Evolutionary conservation across 1,140 invertebrate species (phyloP).

Genomic region (Brachionus koreanus): DNA sequence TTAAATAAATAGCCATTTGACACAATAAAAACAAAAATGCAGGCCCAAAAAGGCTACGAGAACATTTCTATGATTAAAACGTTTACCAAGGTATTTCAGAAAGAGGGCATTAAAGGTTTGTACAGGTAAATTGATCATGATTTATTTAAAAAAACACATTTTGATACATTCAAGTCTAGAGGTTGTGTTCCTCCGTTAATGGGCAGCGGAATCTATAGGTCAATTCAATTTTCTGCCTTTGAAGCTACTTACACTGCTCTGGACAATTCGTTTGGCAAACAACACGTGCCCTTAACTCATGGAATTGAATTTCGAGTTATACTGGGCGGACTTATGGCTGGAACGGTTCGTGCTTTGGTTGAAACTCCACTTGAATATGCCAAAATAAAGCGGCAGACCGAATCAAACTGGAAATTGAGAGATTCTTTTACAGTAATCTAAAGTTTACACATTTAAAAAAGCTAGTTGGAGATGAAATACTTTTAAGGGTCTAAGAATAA

Average conservation of each 20-base stretch:
- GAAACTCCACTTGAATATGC: conserved; percentile 55
- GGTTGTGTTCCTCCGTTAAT: conserved; percentile 54
- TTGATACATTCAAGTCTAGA: conserved; percentile 46
- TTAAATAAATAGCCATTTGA: conserved; percentile 50
- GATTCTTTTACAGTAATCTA: conserved; percentile 50
- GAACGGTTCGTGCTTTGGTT: conserved; percentile 51
- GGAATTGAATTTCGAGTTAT: conserved; percentile 53
- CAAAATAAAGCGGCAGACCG: conserved; percentile 52
- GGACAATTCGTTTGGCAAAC: conserved; percentile 48
- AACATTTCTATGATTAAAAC: conserved; percentile 51
- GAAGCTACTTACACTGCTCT: conserved; percentile 53
- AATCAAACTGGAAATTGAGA: conserved; percentile 50
- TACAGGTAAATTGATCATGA: conserved; percentile 50
- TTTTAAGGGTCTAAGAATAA: conserved; percentile 51
- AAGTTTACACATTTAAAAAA: background rate
- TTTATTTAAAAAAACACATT: background rate
- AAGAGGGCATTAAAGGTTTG: conserved; percentile 51
- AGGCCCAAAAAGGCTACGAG: conserved; percentile 54
- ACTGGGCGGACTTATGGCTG: conserved; percentile 49
- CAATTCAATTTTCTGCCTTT: conserved; percentile 55
- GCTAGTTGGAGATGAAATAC: background rate
- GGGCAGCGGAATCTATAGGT: conserved; percentile 54
- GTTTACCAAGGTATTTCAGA: conserved; percentile 49
- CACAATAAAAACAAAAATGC: conserved; percentile 58
- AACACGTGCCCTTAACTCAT: conserved; percentile 49